Percentiles rank a stretch among this genome's conserved stretches.
Conservation (phyloP, 2,113 vertebrate genomes). For the Laticauda colubrina region DNA sequence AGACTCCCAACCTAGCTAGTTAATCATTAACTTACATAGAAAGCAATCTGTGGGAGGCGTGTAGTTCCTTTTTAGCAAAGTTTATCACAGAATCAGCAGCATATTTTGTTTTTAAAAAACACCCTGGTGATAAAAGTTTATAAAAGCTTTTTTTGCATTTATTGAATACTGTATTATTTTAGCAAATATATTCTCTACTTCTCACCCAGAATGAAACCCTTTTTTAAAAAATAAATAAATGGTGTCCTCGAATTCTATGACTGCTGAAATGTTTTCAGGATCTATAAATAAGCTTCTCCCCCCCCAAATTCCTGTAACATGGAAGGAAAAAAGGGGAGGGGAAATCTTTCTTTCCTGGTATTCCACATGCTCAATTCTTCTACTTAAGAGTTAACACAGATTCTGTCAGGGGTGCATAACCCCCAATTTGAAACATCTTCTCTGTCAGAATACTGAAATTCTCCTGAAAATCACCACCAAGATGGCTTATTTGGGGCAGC, state of each 20-base stretch:
- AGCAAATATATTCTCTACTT: neutral
- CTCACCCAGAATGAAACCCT: neutral
- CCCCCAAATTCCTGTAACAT: neutral
- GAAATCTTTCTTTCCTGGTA: neutral
- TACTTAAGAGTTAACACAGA: neutral
- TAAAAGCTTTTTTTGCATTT: neutral
- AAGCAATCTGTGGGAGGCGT: neutral
- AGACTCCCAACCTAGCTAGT: neutral
- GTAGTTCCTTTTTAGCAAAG: neutral
- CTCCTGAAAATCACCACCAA: neutral
- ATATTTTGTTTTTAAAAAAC: neutral
- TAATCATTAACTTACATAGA: neutral
- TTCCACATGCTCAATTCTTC: neutral
- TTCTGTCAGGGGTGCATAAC: neutral
- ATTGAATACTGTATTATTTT: neutral
- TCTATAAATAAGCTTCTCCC: neutral
- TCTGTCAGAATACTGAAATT: neutral
- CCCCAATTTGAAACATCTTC: neutral
- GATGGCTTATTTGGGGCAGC: neutral
- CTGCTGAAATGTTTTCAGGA: neutral
- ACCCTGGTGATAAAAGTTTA: neutral
- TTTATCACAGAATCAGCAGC: neutral
- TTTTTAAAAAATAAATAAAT: neutral
- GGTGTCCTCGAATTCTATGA: neutral
- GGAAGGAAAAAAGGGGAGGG: neutral